phyloP scores from a whole-genome alignment of 2,888 invertebrate species.

The Drosophila colorata region DNA sequence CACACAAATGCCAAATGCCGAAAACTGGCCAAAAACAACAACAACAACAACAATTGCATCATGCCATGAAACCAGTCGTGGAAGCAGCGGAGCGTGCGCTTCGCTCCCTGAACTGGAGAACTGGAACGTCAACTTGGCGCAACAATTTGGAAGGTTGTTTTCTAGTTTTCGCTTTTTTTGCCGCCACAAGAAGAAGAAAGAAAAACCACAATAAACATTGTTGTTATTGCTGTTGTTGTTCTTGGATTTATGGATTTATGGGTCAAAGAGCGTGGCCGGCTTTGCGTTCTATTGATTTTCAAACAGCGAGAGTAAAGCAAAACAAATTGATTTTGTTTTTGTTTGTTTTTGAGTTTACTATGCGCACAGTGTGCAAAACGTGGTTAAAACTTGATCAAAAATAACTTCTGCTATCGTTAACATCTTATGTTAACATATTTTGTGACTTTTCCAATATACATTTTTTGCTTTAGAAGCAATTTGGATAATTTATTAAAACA shows the following conservation, averaged over 20 bases:
- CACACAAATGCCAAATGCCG: conserved; percentile 68
- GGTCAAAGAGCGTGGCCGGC: conserved; percentile 31
- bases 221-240: conserved; percentile 3
- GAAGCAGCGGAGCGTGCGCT: conserved; percentile 57
- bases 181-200: conserved; percentile 2
- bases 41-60: conserved; percentile 67
- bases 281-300: conserved; percentile 1
- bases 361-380: conserved; percentile 18
- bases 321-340: conserved; percentile 29
- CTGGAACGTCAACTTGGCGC: conserved; percentile 72
- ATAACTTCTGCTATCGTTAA: too few species aligned
- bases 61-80: conserved; percentile 68
- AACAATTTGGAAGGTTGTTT: conserved; percentile 68
- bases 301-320: conserved; percentile 12
- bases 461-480: too few species aligned
- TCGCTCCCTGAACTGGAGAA: conserved; percentile 68
- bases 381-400: too few species aligned
- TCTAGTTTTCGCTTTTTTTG: conserved; percentile 44
- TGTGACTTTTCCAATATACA: too few species aligned
- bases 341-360: not conserved
- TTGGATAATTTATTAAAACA: too few species aligned
- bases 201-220: not conserved
- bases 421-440: too few species aligned
- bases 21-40: conserved; percentile 47
- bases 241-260: conserved; percentile 43